These are phyloP conservation scores for Cyclura pinguis DNA, from an alignment of 2,797 vertebrate genomes.

Conservation along the genomic window DNA sequence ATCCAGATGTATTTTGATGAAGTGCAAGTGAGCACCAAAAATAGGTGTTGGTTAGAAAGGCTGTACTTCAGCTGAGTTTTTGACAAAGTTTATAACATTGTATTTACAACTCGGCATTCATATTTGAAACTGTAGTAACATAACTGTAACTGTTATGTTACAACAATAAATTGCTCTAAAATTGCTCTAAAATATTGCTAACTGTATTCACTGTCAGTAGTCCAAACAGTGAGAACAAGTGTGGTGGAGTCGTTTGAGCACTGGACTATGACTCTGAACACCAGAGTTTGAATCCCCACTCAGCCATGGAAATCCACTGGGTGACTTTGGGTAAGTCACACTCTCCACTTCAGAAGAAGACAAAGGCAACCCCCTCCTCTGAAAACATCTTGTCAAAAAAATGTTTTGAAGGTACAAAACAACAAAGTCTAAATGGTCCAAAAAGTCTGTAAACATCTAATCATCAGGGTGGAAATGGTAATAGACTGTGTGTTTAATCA, in stretches of 20 bases:
- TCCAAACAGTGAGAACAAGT: neutral
- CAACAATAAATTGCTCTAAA: neutral
- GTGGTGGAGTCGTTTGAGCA: too few relatives aligned
- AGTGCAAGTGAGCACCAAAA: neutral
- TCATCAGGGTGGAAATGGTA: neutral
- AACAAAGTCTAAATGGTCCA: neutral
- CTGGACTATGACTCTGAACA: too few relatives aligned
- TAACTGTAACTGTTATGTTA: neutral
- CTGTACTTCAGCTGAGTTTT: neutral
- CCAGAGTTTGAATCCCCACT: too few relatives aligned
- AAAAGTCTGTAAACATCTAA: neutral
- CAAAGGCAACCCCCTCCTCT: too few relatives aligned
- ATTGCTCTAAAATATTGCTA: too few relatives aligned
- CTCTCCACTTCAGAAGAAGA: too few relatives aligned
- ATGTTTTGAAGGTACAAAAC: too few relatives aligned
- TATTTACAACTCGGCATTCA: neutral
- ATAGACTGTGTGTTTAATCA: slow-evolving; percentile 38
- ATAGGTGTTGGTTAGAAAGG: neutral
- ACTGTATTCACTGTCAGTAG: neutral
- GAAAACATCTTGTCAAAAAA: too few relatives aligned
- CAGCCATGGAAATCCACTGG: too few relatives aligned
- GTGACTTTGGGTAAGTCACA: too few relatives aligned
- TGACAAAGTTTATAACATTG: neutral
- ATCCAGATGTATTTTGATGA: neutral
- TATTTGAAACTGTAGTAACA: neutral